Evolutionary conservation across 2,888 invertebrate genomes (phyloP).

Genomic region (Epinotia demarniana): DNA sequence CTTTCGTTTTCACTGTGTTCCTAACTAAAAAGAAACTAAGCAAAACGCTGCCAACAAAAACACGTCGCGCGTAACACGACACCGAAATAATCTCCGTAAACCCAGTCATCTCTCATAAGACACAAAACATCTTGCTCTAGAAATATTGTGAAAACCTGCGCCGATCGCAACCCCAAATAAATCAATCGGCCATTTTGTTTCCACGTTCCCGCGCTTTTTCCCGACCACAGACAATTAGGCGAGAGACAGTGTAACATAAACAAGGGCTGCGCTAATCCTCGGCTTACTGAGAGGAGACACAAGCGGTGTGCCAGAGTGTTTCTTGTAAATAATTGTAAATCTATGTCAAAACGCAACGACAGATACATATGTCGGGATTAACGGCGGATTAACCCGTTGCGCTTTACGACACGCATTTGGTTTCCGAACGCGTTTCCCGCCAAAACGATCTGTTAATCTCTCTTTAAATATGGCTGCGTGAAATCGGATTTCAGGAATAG

Average conservation of each 20-base stretch:
- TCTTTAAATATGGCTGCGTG: slow-evolving; percentile 71
- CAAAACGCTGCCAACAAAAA: slow-evolving; percentile 73
- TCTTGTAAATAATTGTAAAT: slow-evolving; percentile 85
- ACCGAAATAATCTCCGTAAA: slow-evolving; percentile 67
- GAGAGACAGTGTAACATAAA: slow-evolving; percentile 75
- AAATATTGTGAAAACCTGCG: slow-evolving; percentile 77
- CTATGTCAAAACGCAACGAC: slow-evolving; percentile 83
- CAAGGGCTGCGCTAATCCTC: slow-evolving; percentile 74
- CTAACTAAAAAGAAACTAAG: slow-evolving; percentile 45
- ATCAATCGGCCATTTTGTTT: slow-evolving; percentile 76
- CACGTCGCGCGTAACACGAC: slow-evolving; percentile 65
- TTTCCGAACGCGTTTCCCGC: slow-evolving; percentile 73
- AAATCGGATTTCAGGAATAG: slow-evolving; percentile 63
- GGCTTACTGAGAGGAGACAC: slow-evolving; percentile 77
- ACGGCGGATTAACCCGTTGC: slow-evolving; percentile 79
- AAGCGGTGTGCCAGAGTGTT: slow-evolving; percentile 70
- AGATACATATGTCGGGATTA: slow-evolving; percentile 83
- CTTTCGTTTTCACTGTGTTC: slow-evolving; percentile 19
- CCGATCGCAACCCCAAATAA: slow-evolving; percentile 64
- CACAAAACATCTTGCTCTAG: slow-evolving; percentile 80
- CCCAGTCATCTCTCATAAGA: slow-evolving; percentile 73
- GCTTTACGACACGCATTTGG: slow-evolving; percentile 73
- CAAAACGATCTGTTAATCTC: slow-evolving; percentile 73
- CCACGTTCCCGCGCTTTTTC: slow-evolving; percentile 71
- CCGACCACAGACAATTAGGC: slow-evolving; percentile 76